Evolutionary conservation across 2,888 invertebrate genomes (phyloP).

Genomic region (Parnassius glacialis): DNA sequence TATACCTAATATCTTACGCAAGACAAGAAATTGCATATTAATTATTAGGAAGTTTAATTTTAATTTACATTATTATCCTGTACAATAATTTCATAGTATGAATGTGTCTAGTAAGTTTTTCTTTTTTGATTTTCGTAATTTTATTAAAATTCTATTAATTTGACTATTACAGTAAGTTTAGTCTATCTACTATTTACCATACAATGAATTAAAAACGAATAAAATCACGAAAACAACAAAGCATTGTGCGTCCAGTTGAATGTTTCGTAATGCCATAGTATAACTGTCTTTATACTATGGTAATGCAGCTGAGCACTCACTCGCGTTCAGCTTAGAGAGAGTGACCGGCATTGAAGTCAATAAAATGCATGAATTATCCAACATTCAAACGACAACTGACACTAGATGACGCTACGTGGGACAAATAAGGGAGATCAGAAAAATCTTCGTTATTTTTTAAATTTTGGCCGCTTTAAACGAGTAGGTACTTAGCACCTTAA

Average conservation of each 20-base stretch:
- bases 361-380: constrained; percentile 33
- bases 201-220: constrained; percentile 33
- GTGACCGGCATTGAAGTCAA: constrained; percentile 26
- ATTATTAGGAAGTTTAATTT: no score
- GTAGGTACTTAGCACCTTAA: not conserved
- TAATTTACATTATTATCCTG: no score
- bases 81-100: no score
- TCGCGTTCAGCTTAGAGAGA: constrained; percentile 19
- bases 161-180: no score
- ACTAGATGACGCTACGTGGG: constrained; percentile 32
- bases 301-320: constrained; percentile 12
- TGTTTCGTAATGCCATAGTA: constrained; percentile 27
- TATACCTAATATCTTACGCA: no score
- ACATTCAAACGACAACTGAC: constrained; percentile 31
- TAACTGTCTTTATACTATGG: no score
- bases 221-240: constrained; percentile 16
- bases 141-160: no score
- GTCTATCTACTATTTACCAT: no score
- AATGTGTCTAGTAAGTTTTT: no score
- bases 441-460: constrained; percentile 13
- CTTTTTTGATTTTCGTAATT: no score
- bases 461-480: constrained; percentile 15
- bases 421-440: constrained; percentile 17
- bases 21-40: no score
- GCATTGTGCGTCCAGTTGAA: constrained; percentile 19